These are phyloP conservation scores for Zingel zingel DNA, from an alignment of 2,113 vertebrate species.

Conservation along the genomic window DNA sequence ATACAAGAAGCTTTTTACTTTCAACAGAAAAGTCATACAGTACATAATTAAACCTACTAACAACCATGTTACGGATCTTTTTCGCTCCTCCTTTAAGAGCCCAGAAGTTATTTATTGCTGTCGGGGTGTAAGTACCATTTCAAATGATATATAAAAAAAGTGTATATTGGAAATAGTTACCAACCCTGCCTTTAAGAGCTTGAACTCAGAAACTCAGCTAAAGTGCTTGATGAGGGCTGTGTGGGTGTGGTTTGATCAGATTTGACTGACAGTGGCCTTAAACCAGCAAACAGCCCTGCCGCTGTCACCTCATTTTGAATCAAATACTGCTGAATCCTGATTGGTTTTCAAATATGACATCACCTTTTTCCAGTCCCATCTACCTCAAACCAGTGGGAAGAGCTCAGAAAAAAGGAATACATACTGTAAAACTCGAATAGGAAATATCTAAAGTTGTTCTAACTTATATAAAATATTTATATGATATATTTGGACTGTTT, in stretches of 20 bases:
- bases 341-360: neutral
- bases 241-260: neutral
- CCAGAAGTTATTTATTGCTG: no score
- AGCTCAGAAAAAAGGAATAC: neutral
- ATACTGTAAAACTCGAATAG: neutral
- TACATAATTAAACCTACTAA: neutral
- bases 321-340: neutral
- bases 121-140: no score
- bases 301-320: neutral
- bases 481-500: neutral
- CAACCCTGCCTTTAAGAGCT: no score
- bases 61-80: neutral
- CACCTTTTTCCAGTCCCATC: neutral
- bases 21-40: neutral
- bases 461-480: no score
- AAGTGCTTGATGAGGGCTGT: neutral
- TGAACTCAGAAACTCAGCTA: neutral
- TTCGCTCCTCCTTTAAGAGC: no score
- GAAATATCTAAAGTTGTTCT: neutral
- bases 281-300: neutral
- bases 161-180: no score
- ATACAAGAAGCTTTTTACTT: slow-evolving; percentile 23
- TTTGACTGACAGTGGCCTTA: neutral
- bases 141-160: no score
- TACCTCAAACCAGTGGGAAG: neutral